Conservation (phyloP, 2,113 vertebrate genomes). For the Otolemur garnettii region DNA sequence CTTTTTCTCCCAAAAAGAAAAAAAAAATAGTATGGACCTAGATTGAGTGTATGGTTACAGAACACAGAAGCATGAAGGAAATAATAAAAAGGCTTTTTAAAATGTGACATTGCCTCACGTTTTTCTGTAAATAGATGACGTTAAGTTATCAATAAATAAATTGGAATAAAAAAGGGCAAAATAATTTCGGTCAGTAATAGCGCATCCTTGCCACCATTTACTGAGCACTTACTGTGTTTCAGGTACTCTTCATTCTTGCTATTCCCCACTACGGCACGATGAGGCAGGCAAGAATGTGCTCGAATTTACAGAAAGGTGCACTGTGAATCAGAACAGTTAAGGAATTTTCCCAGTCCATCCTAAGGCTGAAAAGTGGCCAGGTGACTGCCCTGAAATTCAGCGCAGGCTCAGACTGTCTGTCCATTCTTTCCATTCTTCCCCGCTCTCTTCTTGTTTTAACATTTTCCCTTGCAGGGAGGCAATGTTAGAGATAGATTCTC, state of each 20-base stretch:
- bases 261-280: background rate
- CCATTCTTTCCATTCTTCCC: background rate
- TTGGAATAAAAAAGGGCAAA: background rate
- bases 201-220: background rate
- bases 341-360: background rate
- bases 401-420: background rate
- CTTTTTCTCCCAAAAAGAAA: slow-evolving; percentile 32
- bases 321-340: background rate
- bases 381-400: background rate
- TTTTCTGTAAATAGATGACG: background rate
- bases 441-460: background rate
- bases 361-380: background rate
- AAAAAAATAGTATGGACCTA: background rate
- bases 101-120: background rate
- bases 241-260: background rate
- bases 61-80: slow-evolving; percentile 10
- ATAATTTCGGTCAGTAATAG: background rate
- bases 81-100: background rate
- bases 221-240: background rate
- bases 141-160: background rate
- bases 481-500: background rate
- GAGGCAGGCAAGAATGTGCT: background rate
- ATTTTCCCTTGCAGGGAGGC: background rate
- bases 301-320: background rate
- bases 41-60: background rate